Evolutionary conservation across 2,888 invertebrate genomes (phyloP), one percentile per base, ranked within the genome.

Genomic region (Bellardia bayeri): DNA sequence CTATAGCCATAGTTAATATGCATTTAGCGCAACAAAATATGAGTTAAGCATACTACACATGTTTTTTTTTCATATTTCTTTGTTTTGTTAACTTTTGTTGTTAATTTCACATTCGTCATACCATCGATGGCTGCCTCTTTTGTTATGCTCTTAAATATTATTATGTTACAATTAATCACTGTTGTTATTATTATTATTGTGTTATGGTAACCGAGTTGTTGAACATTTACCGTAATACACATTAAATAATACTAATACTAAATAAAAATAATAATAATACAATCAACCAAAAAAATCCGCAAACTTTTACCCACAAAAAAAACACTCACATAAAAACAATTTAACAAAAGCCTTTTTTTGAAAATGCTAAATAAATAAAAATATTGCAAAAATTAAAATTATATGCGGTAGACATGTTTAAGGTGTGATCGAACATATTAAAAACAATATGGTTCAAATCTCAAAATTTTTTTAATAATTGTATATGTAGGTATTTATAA

Each of bases 81-180:
- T 42, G 8, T 51, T 42, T 74, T 74, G 42, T 61, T 45, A 69
- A 69, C 42, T 71, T 66, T 79, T 49, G 33, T 58, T 64, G 42
- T 23, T 51, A 51, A 54, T 63, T 68, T 80, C 54, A 75, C 69
- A n/a, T 76, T 54, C 63, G 64, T 49, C 61, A 40, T 23, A 68
- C 42, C 33, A 23, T 23, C 23, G 23, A 23, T 23, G 2, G 23
- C n/a, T 37, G 37, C 16, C 49, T 82, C 82, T 64, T 72, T 56
- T 84, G 69, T 85, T 72, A 72, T 82, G 63, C 69, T 71, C 58
- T 58, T 16, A 16, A 56, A 71, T 49, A 71, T 45, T 63, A 37
- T 82, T 76, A 49, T 61, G 23, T 63, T 56, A 64, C 78, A 74
- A 86, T 82, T 82, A 84, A 84, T 81, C 80, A 63, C 49, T 69